phyloP scores from a whole-genome alignment of 2,113 vertebrate species.

The Cynopterus brachyotis region DNA sequence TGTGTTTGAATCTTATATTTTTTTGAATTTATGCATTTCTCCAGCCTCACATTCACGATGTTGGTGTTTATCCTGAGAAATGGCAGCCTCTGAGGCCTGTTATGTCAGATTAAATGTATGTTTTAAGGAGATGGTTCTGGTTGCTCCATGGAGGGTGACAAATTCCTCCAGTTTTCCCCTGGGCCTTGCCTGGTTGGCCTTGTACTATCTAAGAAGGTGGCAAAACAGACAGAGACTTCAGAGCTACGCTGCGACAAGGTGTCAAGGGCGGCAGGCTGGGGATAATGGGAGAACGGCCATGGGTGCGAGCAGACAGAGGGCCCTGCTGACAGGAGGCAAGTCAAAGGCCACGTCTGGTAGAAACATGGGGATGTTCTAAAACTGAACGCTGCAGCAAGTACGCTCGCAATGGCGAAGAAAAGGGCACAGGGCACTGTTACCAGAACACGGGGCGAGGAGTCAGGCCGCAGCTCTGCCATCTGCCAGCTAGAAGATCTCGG shows the following conservation, averaged over 20 bases:
- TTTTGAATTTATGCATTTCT: not conserved
- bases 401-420: not conserved
- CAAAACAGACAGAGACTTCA: not conserved
- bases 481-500: not conserved
- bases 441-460: not conserved
- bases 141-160: not conserved
- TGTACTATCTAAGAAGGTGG: not conserved
- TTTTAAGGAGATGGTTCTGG: not conserved
- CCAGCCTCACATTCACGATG: not conserved
- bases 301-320: not conserved
- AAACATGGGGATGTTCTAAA: not conserved
- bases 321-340: not conserved
- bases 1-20: not conserved
- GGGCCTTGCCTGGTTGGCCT: not conserved
- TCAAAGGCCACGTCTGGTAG: not conserved
- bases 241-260: not conserved
- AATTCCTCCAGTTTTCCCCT: not conserved
- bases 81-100: not conserved
- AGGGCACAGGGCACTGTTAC: not conserved
- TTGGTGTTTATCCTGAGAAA: not conserved
- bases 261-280: not conserved
- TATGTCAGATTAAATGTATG: not conserved
- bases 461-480: fast-evolving
- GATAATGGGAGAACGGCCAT: not conserved
- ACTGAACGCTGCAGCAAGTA: not conserved